Base-by-base conservation (phyloP, 1,140 invertebrate genomes). In the Aradophagus sp. region DNA sequence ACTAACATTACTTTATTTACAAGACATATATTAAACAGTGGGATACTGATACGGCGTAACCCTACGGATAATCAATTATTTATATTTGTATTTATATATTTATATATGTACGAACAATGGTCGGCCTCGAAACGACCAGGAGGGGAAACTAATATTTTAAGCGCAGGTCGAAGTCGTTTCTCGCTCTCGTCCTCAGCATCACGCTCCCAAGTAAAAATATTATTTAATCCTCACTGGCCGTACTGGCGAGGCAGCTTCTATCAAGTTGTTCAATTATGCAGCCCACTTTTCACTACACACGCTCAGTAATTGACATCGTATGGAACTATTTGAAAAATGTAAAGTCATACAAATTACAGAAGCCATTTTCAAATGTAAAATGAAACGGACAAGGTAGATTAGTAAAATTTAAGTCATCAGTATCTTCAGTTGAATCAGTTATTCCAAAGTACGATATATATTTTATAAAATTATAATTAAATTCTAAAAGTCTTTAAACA, bases 101-200 rank as follows among this genome's bases (percentile, higher is more conserved):
- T 68, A 68, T 75, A 69, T 61, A 52, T 74, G 53, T 74, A 73
- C 52, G 58, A 63, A 63, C 55, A 31, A 65, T 8, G 61, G 71
- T 27, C 44, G 19, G 44, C 45, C 53, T 65, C 53, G 41, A 23
- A 53, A 83, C 81, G 62, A 82, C 78, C 81, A 84, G 81, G 78
- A 86, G 83, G 84, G 76, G 84, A 86, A 85, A 83, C 73, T 84
- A 85, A 85, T 86, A 85, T 84, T 80, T 69, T 67, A 41, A 74
- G 27, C 70, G 39, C 47, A 10, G 31, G 14, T 35, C 35, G 31
- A 35, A n/a, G n/a, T 45, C 20, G 13, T 56, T 53, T n/a, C n/a
- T n/a, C n/a, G n/a, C n/a, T n/a, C n/a, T n/a, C n/a, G n/a, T n/a
- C n/a, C n/a, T n/a, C n/a, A n/a, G n/a, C n/a, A n/a, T n/a, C n/a